These are phyloP conservation scores for Coleophora flavipennella DNA, from an alignment of 2,888 invertebrate genomes.

Conservation along the genomic window DNA sequence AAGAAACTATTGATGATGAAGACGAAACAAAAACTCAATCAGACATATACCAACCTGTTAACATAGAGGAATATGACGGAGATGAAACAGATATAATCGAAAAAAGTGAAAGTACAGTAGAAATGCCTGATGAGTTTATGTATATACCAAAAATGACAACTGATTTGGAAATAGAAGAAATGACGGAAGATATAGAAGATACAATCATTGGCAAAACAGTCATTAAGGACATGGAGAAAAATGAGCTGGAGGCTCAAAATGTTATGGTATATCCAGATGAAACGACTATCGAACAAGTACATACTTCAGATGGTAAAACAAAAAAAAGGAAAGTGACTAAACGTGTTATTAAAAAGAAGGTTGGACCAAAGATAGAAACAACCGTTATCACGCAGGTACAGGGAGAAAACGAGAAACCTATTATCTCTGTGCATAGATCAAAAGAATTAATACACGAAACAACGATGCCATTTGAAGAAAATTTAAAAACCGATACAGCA, in stretches of 20 bases:
- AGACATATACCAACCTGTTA: conserved; percentile 32
- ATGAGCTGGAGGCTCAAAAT: too few relatives aligned
- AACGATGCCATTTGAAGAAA: conserved; percentile 14
- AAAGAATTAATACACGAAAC: conserved; percentile 20
- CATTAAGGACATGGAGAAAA: too few relatives aligned
- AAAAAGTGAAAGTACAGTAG: conserved; percentile 37
- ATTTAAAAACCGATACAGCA: conserved; percentile 11
- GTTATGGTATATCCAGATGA: too few relatives aligned
- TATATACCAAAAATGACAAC: conserved; percentile 38
- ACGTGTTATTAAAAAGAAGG: conserved; percentile 25
- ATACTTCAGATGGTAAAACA: conserved; percentile 14
- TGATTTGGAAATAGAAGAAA: conserved; percentile 45
- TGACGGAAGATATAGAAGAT: conserved; percentile 22
- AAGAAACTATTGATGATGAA: conserved; percentile 60
- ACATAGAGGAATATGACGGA: conserved; percentile 54
- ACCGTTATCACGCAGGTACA: conserved; percentile 19
- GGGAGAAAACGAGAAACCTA: conserved; percentile 16
- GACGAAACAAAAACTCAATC: conserved; percentile 16
- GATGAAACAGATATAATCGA: conserved; percentile 25
- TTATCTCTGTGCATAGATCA: conserved; percentile 19
- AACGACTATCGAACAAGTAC: conserved; percentile 19
- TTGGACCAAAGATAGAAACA: conserved; percentile 25
- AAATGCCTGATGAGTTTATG: conserved; percentile 43
- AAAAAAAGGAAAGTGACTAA: conserved; percentile 9
- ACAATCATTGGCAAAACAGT: too few relatives aligned